A percentile compares a stretch with the other conserved stretches of the same genome.
phyloP scores from a whole-genome alignment of 2,888 invertebrate species.

The Hirtodrosophila alboralis region DNA sequence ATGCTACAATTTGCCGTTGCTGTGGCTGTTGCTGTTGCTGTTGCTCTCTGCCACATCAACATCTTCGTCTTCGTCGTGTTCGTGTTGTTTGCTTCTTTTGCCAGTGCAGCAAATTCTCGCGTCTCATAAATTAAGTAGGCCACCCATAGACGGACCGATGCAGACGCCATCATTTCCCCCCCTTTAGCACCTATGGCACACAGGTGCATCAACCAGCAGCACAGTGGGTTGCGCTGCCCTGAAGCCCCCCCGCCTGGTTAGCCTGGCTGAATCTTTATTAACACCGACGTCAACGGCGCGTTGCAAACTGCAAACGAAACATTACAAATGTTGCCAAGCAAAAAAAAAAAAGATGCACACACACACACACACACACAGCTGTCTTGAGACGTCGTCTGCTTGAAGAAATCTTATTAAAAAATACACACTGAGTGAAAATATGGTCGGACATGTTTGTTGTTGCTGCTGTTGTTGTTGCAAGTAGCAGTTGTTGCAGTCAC shows the following conservation, averaged over 20 bases:
- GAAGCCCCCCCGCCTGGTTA: slow-evolving; percentile 26
- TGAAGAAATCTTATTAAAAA: slow-evolving; percentile 76
- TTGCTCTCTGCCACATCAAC: slow-evolving; percentile 1
- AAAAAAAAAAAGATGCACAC: slow-evolving; percentile 27
- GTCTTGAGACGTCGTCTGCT: slow-evolving; percentile 74
- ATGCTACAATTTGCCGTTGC: slow-evolving; percentile 38
- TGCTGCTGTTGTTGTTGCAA: slow-evolving; percentile 39
- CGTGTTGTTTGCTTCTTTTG: slow-evolving; percentile 37
- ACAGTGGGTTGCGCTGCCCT: slow-evolving; percentile 60
- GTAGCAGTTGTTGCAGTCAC: slow-evolving; percentile 72
- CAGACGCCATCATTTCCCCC: slow-evolving; percentile 38
- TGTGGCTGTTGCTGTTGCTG: slow-evolving; percentile 15
- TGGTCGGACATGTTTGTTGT: slow-evolving; percentile 59
- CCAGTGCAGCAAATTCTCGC: slow-evolving; percentile 71
- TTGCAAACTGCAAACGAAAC: slow-evolving; percentile 72
- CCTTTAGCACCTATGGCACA: background rate
- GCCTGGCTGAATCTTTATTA: slow-evolving; percentile 71
- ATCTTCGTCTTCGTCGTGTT: slow-evolving; percentile 7
- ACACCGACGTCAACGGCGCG: slow-evolving; percentile 76
- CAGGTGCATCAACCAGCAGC: slow-evolving; percentile 50
- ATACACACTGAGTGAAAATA: slow-evolving; percentile 67
- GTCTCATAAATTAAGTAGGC: slow-evolving; percentile 80
- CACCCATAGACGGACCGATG: slow-evolving; percentile 65
- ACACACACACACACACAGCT: slow-evolving; percentile 37
- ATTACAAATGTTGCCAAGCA: slow-evolving; percentile 76